These are phyloP conservation scores for Pseudorhombus dupliciocellatus DNA, from an alignment of 2,113 vertebrate genomes.

Conservation along the genomic window DNA sequence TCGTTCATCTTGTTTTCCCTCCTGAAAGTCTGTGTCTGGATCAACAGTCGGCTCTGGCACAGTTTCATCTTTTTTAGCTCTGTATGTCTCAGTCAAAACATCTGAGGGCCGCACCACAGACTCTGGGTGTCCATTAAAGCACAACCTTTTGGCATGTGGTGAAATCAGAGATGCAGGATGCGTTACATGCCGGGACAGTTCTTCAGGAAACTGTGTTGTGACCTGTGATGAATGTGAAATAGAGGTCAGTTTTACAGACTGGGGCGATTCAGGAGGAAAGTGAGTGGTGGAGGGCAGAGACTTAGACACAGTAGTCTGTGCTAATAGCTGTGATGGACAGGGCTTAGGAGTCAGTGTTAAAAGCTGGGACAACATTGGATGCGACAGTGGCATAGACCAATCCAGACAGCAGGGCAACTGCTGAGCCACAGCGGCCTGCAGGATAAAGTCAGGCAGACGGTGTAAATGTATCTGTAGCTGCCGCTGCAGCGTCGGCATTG, in stretches of 20 bases:
- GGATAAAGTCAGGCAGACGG: conserved; percentile 75
- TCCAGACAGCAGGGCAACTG: conserved; percentile 35
- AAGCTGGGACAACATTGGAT: conserved; percentile 25
- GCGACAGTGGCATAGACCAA: conserved; percentile 6
- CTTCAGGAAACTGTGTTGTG: conserved; percentile 10
- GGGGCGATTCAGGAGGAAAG: conserved; percentile 12
- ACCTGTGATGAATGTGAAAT: conserved; percentile 25
- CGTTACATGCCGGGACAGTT: conserved; percentile 21
- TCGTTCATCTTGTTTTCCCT: conserved; percentile 28
- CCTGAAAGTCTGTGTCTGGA: conserved; percentile 43
- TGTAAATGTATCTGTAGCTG: conserved; percentile 71
- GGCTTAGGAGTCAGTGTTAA: conserved; percentile 31
- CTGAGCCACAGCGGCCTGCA: conserved; percentile 48
- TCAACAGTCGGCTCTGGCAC: conserved; percentile 11
- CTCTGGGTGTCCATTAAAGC: conserved; percentile 33
- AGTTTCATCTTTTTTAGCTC: conserved; percentile 25
- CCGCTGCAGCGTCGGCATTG: conserved; percentile 62
- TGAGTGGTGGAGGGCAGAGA: conserved; percentile 22
- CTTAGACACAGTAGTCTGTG: conserved; percentile 9
- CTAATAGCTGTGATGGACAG: conserved; percentile 17
- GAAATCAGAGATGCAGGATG: conserved; percentile 13
- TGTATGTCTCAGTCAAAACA: conserved; percentile 12
- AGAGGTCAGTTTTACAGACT: conserved; percentile 28
- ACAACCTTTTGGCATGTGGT: conserved; percentile 36
- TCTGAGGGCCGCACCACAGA: conserved; percentile 25